phyloP scores from a whole-genome alignment of 2,888 invertebrate species.

The Yponomeuta evonymella region DNA sequence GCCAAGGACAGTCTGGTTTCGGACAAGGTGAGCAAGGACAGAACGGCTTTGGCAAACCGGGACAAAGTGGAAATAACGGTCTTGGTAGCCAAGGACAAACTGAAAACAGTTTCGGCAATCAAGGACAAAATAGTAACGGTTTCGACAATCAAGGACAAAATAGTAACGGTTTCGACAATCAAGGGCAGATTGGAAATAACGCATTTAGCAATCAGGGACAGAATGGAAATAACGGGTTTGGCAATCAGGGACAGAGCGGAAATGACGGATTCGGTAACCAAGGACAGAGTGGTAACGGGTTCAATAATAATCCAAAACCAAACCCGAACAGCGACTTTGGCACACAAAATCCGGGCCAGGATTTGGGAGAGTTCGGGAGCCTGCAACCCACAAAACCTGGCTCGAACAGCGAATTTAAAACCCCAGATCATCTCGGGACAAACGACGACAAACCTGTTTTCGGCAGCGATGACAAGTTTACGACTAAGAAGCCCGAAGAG shows the following conservation, averaged over 20 bases:
- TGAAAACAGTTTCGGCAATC: constrained; percentile 18
- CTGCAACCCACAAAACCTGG: background rate
- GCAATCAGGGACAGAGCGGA: background rate
- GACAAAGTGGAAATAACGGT: constrained; percentile 4
- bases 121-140: constrained; percentile 23
- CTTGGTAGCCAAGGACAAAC: constrained; percentile 7
- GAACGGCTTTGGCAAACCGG: background rate
- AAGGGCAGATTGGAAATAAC: constrained; percentile 15
- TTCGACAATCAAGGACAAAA: constrained; percentile 25
- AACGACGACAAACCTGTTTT: background rate
- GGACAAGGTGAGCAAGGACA: constrained; percentile 14
- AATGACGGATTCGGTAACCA: background rate
- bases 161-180: constrained; percentile 16
- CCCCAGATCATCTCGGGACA: background rate
- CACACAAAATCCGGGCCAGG: background rate
- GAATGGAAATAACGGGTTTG: constrained; percentile 21
- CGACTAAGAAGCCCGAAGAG: constrained; percentile 37
- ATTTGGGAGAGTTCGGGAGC: background rate
- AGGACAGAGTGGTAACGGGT: background rate
- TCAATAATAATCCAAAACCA: background rate
- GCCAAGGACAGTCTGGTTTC: constrained; percentile 3
- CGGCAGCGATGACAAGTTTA: constrained; percentile 6
- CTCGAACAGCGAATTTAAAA: background rate
- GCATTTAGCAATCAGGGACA: constrained; percentile 11
- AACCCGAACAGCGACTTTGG: constrained; percentile 4